Base-by-base conservation (phyloP, 2,113 vertebrate species). In the Capreolus pygargus region DNA sequence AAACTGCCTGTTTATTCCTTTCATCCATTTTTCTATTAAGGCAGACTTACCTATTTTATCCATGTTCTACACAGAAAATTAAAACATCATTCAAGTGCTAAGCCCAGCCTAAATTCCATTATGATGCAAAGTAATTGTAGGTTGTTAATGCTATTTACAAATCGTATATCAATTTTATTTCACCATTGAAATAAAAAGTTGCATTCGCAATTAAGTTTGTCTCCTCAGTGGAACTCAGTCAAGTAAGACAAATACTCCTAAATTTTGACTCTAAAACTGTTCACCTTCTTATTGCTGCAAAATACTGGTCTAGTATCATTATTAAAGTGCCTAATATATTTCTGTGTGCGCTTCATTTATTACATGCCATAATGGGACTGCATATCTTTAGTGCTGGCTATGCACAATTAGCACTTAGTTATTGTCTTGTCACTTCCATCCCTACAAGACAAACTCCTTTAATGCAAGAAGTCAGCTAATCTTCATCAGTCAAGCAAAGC, bases 351-450 rank as follows among this genome's bases (percentile, higher is more conserved):
- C 99, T 99, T 98, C 98, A 99, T 99, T 99, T 99, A 98, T 99
- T 99, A 98, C 98, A 70, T 86, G 98, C 98, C 97, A 96, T 98
- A 98, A 99, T 98, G 98, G 98, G 97, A 87, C 98, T 98, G 98
- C 98, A 98, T 98, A 98, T 98, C 99, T 98, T 98, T 98, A 98
- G 98, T 97, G 98, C 98, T 98, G 99, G 99, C 99, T 99, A 99
- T 99, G 99, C 99, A 99, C 99, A 99, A 99, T 99, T 99, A 99
- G 99, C 99, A 99, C 98, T 98, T 94, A 98, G 99, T 99, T 99
- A 99, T 99, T 99, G 99, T 99, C 99, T 99, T 99, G 99, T 99
- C 99, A 99, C 98, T 99, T 99, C 99, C 98, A 98, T 98, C 98
- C 97, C 94, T 99, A 98, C 98, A 99, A 99, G 99, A 99, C 99